Evolutionary conservation across 2,888 invertebrate genomes (phyloP), one percentile per base, ranked within the genome.

Genomic region (Melinaea menophilus): DNA sequence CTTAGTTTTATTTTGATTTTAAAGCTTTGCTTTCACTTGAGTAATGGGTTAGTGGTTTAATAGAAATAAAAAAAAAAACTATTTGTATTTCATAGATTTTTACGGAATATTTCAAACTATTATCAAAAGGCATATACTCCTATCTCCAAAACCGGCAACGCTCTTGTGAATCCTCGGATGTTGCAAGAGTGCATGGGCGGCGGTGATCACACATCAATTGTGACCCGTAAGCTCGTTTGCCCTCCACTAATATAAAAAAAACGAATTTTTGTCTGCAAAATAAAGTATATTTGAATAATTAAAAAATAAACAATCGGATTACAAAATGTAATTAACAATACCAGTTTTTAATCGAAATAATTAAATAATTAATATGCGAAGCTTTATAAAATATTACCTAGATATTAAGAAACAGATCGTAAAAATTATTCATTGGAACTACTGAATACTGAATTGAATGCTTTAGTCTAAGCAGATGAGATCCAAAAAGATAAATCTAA

Each of bases 1-100:
- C 73, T 74, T 80, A 79, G 80, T 83, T 82, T 79, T 81, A 81
- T 79, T 86, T 85, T 86, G 79, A 81, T 85, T 84, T 81, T 75
- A 79, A 84, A 83, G 78, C 79, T 82, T 80, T 76, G 78, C 77
- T 82, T 84, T 82, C 73, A 80, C 78, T 81, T 80, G 62, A 62
- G 58, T 67, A 57, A 59, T 65, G 56, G 63, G 57, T 34, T 51
- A 63, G 54, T 57, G 58, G 54, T 58, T 12, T 64, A 62, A 46
- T 47, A 11, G 45, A 51, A 58, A 58, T 9, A 31, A 51, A 7
- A 5, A 0, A n/a, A 2, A 51, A 5, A 9, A 31, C 22, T 31
- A 31, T 51, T 51, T 7, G 7, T 51, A 31, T 7, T 51, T 51
- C 31, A 2, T 31, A 31, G 5, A 3, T 4, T 31, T 5, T 9